phyloP scores from a whole-genome alignment of 2,888 invertebrate species.

The Nasonia oneida region DNA sequence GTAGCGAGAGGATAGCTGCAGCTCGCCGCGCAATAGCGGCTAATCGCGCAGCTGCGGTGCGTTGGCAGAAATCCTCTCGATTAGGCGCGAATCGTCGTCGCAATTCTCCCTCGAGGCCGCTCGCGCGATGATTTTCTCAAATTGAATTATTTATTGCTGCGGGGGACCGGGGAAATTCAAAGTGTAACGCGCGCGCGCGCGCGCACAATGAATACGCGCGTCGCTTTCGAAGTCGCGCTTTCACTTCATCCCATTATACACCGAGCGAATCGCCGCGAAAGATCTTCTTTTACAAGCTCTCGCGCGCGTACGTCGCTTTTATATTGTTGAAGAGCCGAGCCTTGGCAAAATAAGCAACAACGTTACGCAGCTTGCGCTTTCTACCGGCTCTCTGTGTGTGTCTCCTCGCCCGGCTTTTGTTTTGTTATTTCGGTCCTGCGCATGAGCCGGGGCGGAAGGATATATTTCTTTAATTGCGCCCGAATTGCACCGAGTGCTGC shows the following conservation, averaged over 20 bases:
- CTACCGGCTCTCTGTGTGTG: background rate
- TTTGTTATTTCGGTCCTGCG: background rate
- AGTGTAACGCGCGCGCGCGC: too few relatives aligned
- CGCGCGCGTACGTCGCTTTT: background rate
- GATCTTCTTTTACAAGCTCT: constrained; percentile 30
- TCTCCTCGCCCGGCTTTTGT: background rate
- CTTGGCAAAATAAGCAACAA: constrained; percentile 39
- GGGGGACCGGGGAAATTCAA: background rate
- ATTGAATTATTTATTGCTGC: background rate
- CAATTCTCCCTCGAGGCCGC: too few relatives aligned
- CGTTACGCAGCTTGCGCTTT: background rate
- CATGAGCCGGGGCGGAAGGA: background rate
- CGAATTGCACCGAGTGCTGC: too few relatives aligned
- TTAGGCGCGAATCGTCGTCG: constrained; percentile 38
- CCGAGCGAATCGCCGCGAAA: constrained; percentile 44
- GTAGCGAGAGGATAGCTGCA: constrained; percentile 37
- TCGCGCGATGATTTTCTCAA: background rate
- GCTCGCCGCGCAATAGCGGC: constrained; percentile 64
- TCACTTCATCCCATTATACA: constrained; percentile 73
- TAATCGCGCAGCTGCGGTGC: too few relatives aligned
- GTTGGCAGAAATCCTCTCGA: background rate
- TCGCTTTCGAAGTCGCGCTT: constrained; percentile 63
- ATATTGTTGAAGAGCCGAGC: background rate
- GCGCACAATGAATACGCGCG: too few relatives aligned
- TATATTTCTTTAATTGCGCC: background rate